These are phyloP conservation scores for Dendroctonus ponderosae DNA, from an alignment of 1,140 invertebrate genomes.

Conservation along the genomic window DNA sequence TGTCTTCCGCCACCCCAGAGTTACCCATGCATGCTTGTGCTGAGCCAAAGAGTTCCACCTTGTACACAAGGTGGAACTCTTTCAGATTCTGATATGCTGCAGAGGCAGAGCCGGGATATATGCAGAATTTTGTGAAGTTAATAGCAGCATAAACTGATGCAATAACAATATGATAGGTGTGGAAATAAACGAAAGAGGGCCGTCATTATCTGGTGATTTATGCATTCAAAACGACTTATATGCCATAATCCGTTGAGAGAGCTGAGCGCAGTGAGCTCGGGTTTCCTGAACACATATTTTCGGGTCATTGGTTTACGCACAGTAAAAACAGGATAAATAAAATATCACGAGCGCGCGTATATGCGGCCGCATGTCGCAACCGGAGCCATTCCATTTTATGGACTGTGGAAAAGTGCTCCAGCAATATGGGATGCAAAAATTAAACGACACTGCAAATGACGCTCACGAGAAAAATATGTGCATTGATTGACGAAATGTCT, in stretches of 20 bases:
- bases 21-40: no score
- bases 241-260: slow-evolving; percentile 19
- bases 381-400: slow-evolving; percentile 47
- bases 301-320: slow-evolving; percentile 47
- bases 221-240: slow-evolving; percentile 11
- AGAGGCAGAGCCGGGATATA: no score
- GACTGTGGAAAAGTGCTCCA: slow-evolving; percentile 44
- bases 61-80: no score
- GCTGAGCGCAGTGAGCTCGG: slow-evolving; percentile 10
- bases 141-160: no score
- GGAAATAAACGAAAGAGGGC: neutral
- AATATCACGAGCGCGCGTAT: slow-evolving; percentile 43
- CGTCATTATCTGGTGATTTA: slow-evolving; percentile 10
- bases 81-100: no score
- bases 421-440: slow-evolving; percentile 48
- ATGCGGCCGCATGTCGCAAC: slow-evolving; percentile 18
- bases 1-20: no score
- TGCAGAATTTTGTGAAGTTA: no score
- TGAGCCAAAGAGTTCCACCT: neutral
- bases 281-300: slow-evolving; percentile 44
- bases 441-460: slow-evolving; percentile 45
- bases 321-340: slow-evolving; percentile 47
- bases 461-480: slow-evolving; percentile 28
- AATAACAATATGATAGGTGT: no score
- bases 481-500: slow-evolving; percentile 29